Evolutionary conservation across 2,797 vertebrate genomes (phyloP).

Genomic region (Simalia tracyae): DNA sequence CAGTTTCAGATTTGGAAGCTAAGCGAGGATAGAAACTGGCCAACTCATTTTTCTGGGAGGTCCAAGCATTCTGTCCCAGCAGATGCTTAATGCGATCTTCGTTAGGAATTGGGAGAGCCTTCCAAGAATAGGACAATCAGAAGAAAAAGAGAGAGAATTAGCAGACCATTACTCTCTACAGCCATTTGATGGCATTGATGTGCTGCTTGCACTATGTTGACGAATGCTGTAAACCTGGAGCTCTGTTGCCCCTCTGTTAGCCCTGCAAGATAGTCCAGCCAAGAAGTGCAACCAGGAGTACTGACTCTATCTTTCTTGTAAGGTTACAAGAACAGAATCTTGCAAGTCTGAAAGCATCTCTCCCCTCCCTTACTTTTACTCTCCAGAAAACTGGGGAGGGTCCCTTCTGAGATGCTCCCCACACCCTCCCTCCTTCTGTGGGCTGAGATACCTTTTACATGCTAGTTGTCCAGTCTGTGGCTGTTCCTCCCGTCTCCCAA

Average conservation of each 20-base stretch:
- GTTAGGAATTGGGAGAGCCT: slow-evolving; percentile 78
- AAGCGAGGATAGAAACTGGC: slow-evolving; percentile 78
- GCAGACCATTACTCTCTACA: neutral
- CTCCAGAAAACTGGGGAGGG: too few species aligned
- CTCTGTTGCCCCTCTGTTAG: neutral
- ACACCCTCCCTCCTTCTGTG: too few species aligned
- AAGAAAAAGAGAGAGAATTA: neutral
- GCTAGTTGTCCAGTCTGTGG: too few species aligned
- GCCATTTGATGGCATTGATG: neutral
- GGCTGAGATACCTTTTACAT: too few species aligned
- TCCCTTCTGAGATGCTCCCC: too few species aligned
- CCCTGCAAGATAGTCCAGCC: neutral
- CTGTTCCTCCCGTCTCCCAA: too few species aligned
- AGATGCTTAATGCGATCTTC: slow-evolving; percentile 82
- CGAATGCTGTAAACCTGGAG: neutral
- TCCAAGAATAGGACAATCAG: slow-evolving; percentile 14
- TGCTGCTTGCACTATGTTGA: neutral
- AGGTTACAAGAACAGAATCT: too few species aligned
- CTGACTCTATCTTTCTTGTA: neutral
- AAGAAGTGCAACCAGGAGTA: neutral
- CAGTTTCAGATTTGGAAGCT: slow-evolving; percentile 79
- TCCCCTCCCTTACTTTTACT: too few species aligned
- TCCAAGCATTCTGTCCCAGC: slow-evolving; percentile 80
- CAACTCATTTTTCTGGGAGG: slow-evolving; percentile 78
- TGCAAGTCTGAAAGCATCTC: too few species aligned